These are phyloP conservation scores for Allobates femoralis DNA, from an alignment of 2,797 vertebrate species.

Conservation along the genomic window DNA sequence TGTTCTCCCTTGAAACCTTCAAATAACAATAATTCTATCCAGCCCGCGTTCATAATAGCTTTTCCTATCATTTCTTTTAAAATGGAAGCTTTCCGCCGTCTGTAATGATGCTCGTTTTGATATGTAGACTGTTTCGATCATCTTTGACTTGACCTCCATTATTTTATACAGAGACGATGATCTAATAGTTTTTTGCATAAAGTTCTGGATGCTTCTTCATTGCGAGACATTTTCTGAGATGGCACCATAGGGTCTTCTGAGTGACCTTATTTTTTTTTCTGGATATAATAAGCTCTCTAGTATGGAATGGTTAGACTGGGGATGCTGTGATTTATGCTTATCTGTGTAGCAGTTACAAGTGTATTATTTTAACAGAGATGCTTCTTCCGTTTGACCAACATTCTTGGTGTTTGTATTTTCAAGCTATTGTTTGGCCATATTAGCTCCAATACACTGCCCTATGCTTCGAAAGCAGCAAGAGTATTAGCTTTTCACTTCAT, in stretches of 20 bases:
- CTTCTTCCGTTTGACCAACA: neutral
- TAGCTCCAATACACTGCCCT: neutral
- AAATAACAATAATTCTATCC: slow-evolving; percentile 35
- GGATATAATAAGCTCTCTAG: slow-evolving; percentile 51
- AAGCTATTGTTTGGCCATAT: neutral
- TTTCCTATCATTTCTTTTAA: slow-evolving; percentile 30
- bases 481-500: slow-evolving; percentile 48
- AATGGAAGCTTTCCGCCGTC: slow-evolving; percentile 45
- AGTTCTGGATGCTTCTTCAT: slow-evolving; percentile 8
- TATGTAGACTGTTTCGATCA: slow-evolving; percentile 41
- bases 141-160: slow-evolving; percentile 44
- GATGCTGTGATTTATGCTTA: slow-evolving; percentile 49
- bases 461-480: neutral
- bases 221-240: slow-evolving; percentile 31
- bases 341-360: slow-evolving; percentile 31
- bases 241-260: slow-evolving; percentile 43
- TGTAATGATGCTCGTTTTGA: slow-evolving; percentile 37
- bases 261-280: slow-evolving; percentile 39
- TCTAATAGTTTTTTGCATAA: slow-evolving; percentile 18
- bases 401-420: slow-evolving; percentile 26
- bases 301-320: slow-evolving; percentile 21
- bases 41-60: slow-evolving; percentile 13
- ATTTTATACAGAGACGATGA: slow-evolving; percentile 10
- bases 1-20: slow-evolving; percentile 38
- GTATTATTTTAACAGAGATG: slow-evolving; percentile 42